phyloP scores from a whole-genome alignment of 2,113 vertebrate species.

The Takifugu bimaculatus region DNA sequence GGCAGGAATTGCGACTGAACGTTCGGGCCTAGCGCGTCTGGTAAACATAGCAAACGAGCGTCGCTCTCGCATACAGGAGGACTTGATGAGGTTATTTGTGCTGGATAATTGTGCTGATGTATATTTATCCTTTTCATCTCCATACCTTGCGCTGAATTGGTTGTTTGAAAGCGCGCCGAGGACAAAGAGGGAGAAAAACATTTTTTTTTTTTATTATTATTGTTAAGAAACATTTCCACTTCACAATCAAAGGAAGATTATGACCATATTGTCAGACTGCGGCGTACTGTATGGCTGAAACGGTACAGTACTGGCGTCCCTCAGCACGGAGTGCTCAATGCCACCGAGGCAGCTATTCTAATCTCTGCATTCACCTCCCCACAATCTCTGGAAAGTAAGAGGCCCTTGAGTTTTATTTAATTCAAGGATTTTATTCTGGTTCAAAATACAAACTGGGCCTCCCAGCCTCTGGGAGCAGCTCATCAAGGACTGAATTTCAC shows the following conservation, averaged over 20 bases:
- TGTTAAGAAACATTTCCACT: too few relatives aligned
- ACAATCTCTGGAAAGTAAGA: conserved; percentile 75
- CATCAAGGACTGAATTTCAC: conserved; percentile 79
- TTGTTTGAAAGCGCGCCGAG: not conserved
- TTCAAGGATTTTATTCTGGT: conserved; percentile 80
- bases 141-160: too few relatives aligned
- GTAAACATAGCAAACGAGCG: too few relatives aligned
- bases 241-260: not conserved
- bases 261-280: conserved; percentile 45
- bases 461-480: conserved; percentile 68
- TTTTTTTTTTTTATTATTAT: not conserved
- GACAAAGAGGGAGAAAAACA: not conserved
- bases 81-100: too few relatives aligned
- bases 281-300: conserved; percentile 27
- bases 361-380: conserved; percentile 56
- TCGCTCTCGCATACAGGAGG: too few relatives aligned
- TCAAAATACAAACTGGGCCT: conserved; percentile 71
- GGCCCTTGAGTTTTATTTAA: conserved; percentile 74
- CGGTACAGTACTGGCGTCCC: conserved; percentile 40
- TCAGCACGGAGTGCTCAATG: conserved; percentile 40
- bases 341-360: conserved; percentile 63
- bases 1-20: too few relatives aligned
- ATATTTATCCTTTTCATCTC: too few relatives aligned
- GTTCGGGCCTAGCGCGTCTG: too few relatives aligned
- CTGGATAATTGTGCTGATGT: too few relatives aligned